A percentile compares a stretch with the other conserved stretches of the same genome.
These are phyloP conservation scores for Arrhopalites spinosus DNA, from an alignment of 2,888 invertebrate genomes.

Conservation along the genomic window DNA sequence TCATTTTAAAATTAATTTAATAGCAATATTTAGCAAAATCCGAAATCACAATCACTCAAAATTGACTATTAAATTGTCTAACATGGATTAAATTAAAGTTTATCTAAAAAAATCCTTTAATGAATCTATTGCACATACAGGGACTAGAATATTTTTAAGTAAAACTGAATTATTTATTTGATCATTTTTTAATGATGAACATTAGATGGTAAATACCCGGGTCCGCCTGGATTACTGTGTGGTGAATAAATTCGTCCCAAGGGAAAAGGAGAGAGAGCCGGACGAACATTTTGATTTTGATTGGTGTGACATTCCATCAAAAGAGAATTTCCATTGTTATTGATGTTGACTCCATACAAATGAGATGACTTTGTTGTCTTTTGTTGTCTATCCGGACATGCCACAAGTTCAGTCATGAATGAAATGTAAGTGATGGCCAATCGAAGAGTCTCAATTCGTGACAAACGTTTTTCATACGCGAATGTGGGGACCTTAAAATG, in stretches of 20 bases:
- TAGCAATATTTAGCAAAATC: too few relatives aligned
- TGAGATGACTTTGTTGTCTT: conserved; percentile 11
- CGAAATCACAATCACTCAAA: too few relatives aligned
- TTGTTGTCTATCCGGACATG: conserved; percentile 54
- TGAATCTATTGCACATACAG: too few relatives aligned
- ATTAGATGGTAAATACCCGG: conserved; percentile 29
- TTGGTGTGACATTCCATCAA: conserved; percentile 35
- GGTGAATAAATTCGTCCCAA: conserved; percentile 37
- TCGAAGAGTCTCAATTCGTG: conserved; percentile 91
- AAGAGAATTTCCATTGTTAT: conserved; percentile 14
- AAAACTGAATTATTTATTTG: too few relatives aligned
- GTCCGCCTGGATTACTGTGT: conserved; percentile 11
- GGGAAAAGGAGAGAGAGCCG: conserved; percentile 32
- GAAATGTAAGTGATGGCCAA: conserved; percentile 95
- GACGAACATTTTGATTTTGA: conserved; percentile 42
- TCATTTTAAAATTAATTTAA: too few relatives aligned
- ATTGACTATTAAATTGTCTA: too few relatives aligned
- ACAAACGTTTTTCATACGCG: conserved; percentile 93
- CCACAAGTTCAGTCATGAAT: conserved; percentile 89
- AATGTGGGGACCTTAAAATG: conserved; percentile 79
- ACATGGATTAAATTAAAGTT: too few relatives aligned
- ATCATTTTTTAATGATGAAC: conserved; percentile 32
- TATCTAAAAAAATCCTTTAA: too few relatives aligned
- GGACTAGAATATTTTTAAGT: too few relatives aligned
- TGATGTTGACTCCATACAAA: neutral